Base-by-base conservation (phyloP, 2,888 invertebrate species). In the Cheilosia grossa region DNA sequence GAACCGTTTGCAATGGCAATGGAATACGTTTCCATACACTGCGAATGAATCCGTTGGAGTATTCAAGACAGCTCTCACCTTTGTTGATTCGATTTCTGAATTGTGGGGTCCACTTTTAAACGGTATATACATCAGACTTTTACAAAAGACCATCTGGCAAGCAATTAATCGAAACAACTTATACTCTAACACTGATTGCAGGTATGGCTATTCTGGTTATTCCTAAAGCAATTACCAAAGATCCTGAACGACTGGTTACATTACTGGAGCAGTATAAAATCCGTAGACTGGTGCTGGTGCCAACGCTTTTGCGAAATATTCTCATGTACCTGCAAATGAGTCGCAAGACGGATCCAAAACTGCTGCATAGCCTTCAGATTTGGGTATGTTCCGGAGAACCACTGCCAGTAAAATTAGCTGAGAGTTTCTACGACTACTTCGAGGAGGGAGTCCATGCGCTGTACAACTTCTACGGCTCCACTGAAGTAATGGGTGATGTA, bases 351-450 rank as follows among this genome's bases (percentile, higher is more conserved):
- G 75, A 77, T 56, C 92, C 92, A 21, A 93, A 93, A 83, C 92
- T 93, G 4, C 92, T 97, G 30, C 91, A 93, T 77, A 91, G 92
- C 63, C 92, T 97, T 13, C 95, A 94, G 89, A 93, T 96, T 0
- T 97, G 97, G 96, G 94, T 98, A 15, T 97, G 97, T 89, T 97
- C 97, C 1, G 98, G 98, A 0, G 98, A 98, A 91, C 95, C 95
- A 0, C 93, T 98, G 0, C 93, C 95, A 15, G 93, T 94, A 6
- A 93, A 95, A 0, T 91, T 97, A 40, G 96, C 96, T 0, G 92
- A 93, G 47, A 94, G 96, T 88, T 98, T 97, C 92, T 97, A 97
- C 90, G 93, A 94, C 42, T 94, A 95, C 87, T 97, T 97, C 87
- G 93, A 94, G n/a, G 93, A 93, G 72, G 93, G 94, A 10, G 91